Percentiles rank a stretch among this genome's conserved stretches.
Conservation (phyloP, 2,113 vertebrate species). For the Tetrax tetrax region DNA sequence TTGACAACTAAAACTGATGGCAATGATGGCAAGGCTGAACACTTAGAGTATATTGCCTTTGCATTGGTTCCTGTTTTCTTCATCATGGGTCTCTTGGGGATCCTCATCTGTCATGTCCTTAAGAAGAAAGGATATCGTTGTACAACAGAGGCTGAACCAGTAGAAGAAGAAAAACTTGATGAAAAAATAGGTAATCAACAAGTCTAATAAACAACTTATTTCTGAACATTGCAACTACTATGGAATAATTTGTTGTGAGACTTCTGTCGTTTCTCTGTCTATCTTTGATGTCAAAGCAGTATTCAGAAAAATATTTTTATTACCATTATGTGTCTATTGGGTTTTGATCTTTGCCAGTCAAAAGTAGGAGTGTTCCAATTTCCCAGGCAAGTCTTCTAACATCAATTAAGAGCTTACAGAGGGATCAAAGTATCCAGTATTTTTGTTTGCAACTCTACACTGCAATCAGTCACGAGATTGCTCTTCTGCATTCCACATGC, state of each 20-base stretch:
- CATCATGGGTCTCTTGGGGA: slow-evolving; percentile 89
- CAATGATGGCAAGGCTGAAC: neutral
- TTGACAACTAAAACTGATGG: neutral
- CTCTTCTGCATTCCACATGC: neutral
- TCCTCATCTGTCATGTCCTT: slow-evolving; percentile 92
- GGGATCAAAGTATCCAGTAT: neutral
- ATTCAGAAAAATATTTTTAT: neutral
- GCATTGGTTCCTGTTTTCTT: slow-evolving; percentile 89
- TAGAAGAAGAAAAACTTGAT: slow-evolving; percentile 76
- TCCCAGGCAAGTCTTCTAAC: neutral
- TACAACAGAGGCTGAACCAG: slow-evolving; percentile 86
- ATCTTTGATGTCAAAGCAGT: neutral
- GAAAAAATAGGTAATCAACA: slow-evolving; percentile 81
- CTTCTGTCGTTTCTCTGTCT: neutral
- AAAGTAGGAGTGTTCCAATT: neutral
- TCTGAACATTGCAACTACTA: neutral
- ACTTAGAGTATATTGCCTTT: slow-evolving; percentile 82
- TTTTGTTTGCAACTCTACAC: neutral
- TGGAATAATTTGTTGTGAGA: neutral
- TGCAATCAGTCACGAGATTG: neutral
- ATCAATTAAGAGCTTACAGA: neutral
- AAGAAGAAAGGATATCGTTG: slow-evolving; percentile 95
- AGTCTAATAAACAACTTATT: neutral
- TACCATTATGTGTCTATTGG: neutral
- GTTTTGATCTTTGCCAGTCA: neutral